Evolutionary conservation across 2,797 vertebrate species (phyloP).

Genomic region (Ctenosaura bakeri): DNA sequence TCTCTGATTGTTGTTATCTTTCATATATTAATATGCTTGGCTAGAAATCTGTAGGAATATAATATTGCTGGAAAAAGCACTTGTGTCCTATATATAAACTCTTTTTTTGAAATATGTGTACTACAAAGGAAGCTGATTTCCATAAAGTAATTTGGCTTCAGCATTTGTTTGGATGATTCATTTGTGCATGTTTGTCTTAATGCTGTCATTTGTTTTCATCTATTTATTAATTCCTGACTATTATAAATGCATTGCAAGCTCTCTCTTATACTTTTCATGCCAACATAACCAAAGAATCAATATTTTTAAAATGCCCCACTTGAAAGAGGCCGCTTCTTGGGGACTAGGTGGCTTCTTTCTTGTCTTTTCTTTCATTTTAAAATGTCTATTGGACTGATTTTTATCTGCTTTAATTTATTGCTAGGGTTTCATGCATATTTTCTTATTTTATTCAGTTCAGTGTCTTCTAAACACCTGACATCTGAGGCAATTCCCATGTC

Average conservation of each 20-base stretch:
- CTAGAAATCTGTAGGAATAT: conserved; percentile 23
- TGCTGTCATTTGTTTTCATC: conserved; percentile 37
- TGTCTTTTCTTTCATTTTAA: background rate
- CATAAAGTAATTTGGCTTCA: conserved; percentile 46
- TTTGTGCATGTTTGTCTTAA: conserved; percentile 40
- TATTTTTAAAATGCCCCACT: conserved; percentile 13
- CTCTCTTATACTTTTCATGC: conserved; percentile 30
- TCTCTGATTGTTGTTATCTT: background rate
- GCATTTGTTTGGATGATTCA: conserved; percentile 22
- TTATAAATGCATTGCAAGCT: conserved; percentile 22
- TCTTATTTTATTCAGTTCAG: background rate
- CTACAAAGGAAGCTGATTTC: conserved; percentile 37
- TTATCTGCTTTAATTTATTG: conserved; percentile 24
- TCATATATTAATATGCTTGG: conserved; percentile 15
- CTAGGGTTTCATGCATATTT: background rate
- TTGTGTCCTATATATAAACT: conserved; percentile 7
- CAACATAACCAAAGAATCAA: conserved; percentile 23
- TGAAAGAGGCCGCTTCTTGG: conserved; percentile 32
- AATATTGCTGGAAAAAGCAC: conserved; percentile 1
- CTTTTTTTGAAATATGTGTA: conserved; percentile 26
- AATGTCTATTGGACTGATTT: background rate
- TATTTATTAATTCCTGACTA: conserved; percentile 27
- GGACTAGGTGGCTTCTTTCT: background rate
- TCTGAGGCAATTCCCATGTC: background rate
- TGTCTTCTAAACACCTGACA: background rate